Base-by-base conservation (phyloP, 2,888 invertebrate genomes). In the Cheilosia variabilis region DNA sequence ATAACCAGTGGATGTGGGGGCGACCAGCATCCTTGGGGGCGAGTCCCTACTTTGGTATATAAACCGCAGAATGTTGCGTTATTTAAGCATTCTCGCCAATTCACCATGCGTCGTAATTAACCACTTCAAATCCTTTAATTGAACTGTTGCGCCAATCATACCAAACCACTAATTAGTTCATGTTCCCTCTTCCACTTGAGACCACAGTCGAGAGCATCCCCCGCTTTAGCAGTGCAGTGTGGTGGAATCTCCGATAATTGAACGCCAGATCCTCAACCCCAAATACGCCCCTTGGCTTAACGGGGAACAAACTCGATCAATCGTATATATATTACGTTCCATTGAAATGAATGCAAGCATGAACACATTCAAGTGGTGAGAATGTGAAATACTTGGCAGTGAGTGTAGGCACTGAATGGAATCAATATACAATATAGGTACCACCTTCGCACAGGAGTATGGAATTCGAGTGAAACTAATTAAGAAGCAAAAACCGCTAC, bases 141-240 rank as follows among this genome's bases (percentile, higher is more conserved):
- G 86, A 86, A 86, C 86, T 86, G 86, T 86, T 86, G 86, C 86
- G 81, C 86, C 81, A 86, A 84, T 84, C 75, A 84, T 84, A 84
- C 50, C 60, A 60, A 84, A 84, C 84, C 84, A 80, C 80, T 84
- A 84, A 86, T 81, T 86, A 86, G 86, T 81, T 76, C 84, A 80
- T 76, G 69, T 75, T 81, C 72, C 71, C 86, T 76, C 76, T 72
- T 79, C 60, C 80, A 81, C 81, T 86, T 68, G 86, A 86, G 80
- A 57, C 72, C 76, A 72, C 62, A 86, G 57, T 63, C 62, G 86
- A 81, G 72, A 72, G 76, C 77, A 77, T 76, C 86, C 71, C 62
- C 27, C 60, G n/a, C 58, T 79, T 60, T 58, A 57, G 27, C 41
- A 71, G 52, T 80, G 84, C 80, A 84, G 60, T 84, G 75, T 84